Base-by-base conservation (phyloP, 2,888 invertebrate species). In the Amaurobius ferox region DNA sequence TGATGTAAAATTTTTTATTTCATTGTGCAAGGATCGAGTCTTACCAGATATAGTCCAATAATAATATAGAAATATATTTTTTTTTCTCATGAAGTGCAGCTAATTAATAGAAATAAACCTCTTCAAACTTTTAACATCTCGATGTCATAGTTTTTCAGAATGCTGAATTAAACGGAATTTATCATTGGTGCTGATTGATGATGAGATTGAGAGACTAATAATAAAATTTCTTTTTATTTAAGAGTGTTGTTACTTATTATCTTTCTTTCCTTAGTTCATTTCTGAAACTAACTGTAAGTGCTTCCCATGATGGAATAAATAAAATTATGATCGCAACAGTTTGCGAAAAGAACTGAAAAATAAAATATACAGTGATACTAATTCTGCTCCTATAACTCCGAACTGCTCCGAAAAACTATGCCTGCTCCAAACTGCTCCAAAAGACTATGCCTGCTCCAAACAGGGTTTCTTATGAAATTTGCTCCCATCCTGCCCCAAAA, bases 91-190 rank as follows among this genome's bases (percentile, higher is more conserved):
- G 77, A 66, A 64, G 67, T 72, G 77, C 77, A 77, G 76, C 77
- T 85, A 72, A 48, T 30, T 48, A 26, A 62, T 71, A 76, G 71
- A 48, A n/a, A 72, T 71, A 72, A 70, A n/a, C 67, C 71, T 72
- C 83, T 72, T 74, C 66, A 64, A 55, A 72, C 72, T 85, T 85
- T 62, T 66, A 71, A 55, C 61, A 72, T 85, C 83, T 85, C 64
- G 83, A 66, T 85, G 83, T 85, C 48, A 66, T 85, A 85, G 83
- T 67, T 85, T 85, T 71, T 71, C 44, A 64, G 55, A 85, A 77
- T 85, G 77, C 48, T 64, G 44, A 71, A 40, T 55, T 19, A 35
- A 19, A 29, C 19, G 39, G 55, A 55, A 55, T 23, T 55, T 55
- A 55, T 19, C 55, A 55, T 55, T 55, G 55, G 55, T 55, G 55